Evolutionary conservation across 2,113 vertebrate genomes (phyloP), one percentile per base, ranked within the genome.

Genomic region (Aptenodytes forsteri): DNA sequence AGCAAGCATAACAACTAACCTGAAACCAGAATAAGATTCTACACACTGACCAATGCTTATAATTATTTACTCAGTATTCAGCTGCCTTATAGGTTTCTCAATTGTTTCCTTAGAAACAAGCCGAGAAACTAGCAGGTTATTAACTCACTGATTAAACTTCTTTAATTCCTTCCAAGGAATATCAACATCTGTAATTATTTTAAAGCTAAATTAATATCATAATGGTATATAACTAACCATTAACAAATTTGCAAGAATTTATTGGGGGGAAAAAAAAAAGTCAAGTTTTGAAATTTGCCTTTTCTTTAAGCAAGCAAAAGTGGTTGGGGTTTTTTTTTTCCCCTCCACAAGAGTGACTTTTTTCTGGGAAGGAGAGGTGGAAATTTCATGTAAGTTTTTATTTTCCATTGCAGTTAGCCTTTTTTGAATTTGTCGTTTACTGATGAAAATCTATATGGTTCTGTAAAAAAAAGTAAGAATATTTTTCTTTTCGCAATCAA

Each of bases 271-370:
- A 75, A 38, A 65, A 26, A 23, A 29, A 26, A 29, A 61, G 27
- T 17, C 2, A 40, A 9, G 7, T 47, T 85, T 75, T 55, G 19
- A 93, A 61, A 55, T 69, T 27, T 64, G 19, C 10, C 46, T 82
- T 75, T 82, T 87, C 26, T 76, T 72, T 67, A 88, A 65, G 44
- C 18, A 79, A 78, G n/a, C 2, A 46, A n/a, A 59, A 85, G 10
- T n/a, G 34, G 4, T 44, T 79, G 13, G 32, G 0, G 0, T 10
- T n/a, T 36, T 36, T 17, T 61, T 25, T 2, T 42, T 15, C 42
- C 42, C 10, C n/a, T 49, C 19, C 46, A 69, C 7, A 81, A n/a
- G 84, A 46, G 3, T 2, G 4, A n/a, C 6, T 19, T 76, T 59
- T 66, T 80, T 47, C 32, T 87, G 44, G 26, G 73, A 94, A 83